Base-by-base conservation (phyloP, 2,113 vertebrate genomes). In the Phrynosoma blainvillii region DNA sequence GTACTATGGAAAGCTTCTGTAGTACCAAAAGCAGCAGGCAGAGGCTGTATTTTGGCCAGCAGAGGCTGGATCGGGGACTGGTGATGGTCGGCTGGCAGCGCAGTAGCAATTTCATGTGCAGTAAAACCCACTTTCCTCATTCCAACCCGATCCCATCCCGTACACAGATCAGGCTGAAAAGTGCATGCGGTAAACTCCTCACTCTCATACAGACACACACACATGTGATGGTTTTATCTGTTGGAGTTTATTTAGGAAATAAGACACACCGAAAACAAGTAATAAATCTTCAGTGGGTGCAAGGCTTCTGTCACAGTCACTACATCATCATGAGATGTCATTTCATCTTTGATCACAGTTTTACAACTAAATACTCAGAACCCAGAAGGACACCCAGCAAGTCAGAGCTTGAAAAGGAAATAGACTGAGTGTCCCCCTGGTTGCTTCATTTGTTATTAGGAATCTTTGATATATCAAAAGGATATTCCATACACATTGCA, bases 171-270 rank as follows among this genome's bases (percentile, higher is more conserved):
- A 36, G 36, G 36, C 36, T 36, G 36, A 36, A 36, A 36, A 36
- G 36, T 36, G 36, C 36, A 36, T 36, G 36, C 36, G 2, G 2
- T 36, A 36, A 36, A 36, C 36, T 36, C 36, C 36, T 36, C 54
- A 88, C 47, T 84, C 78, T 83, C 90, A 92, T 0, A 0, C 52
- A 66, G 0, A 0, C 20, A 77, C 5, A 5, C 84, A 30, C 40
- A 79, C 54, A 79, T 56, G 14, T 56, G 6, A 79, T 56, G 47
- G 13, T 76, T 90, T 91, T 90, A 84, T 66, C 56, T 92, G 85
- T 90, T 71, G 88, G 59, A 80, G 75, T 84, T 82, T 92, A 66
- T 91, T 90, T 91, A 91, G 90, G 79, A 90, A n/a, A 21, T 62
- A 80, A 80, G 27, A 54, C 30, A 32, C 78, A n/a, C 30, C 40